Conservation (phyloP, 2,888 invertebrate genomes). For the Lydus trimaculatus region DNA sequence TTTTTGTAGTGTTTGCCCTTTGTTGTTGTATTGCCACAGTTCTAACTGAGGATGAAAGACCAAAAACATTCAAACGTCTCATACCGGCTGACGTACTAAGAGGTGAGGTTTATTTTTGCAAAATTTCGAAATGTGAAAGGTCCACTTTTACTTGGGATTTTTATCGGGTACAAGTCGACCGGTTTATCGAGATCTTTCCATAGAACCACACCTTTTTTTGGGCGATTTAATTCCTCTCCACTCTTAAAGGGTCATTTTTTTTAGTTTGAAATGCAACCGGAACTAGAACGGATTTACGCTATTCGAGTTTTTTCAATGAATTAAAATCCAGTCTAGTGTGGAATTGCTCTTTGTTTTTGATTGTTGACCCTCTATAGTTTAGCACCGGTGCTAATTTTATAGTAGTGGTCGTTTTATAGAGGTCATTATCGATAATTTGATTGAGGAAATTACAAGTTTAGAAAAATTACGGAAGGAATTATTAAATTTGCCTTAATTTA, state of each 20-base stretch:
- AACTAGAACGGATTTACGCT: neutral
- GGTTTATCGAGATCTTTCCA: neutral
- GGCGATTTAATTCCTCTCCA: neutral
- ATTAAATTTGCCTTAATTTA: neutral
- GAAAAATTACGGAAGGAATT: neutral
- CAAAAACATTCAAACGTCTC: constrained; percentile 80
- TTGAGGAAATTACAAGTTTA: neutral
- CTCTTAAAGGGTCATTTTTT: neutral
- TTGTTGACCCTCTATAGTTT: neutral
- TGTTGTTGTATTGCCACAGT: constrained; percentile 65
- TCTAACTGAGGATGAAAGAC: constrained; percentile 63
- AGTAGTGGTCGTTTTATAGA: no score
- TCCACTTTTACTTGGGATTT: constrained; percentile 13
- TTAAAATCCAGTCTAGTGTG: no score
- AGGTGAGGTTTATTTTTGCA: constrained; percentile 66
- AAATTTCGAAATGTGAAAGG: constrained; percentile 11
- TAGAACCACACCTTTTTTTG: neutral
- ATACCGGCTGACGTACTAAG: constrained; percentile 90
- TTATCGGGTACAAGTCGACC: no score
- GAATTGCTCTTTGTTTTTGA: neutral
- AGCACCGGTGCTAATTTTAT: neutral
- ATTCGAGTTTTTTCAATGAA: neutral
- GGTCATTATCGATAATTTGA: neutral
- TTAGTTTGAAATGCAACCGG: neutral
- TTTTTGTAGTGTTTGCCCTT: constrained; percentile 58